Evolutionary conservation across 2,797 vertebrate genomes (phyloP).

Genomic region (Nyctibius grandis): DNA sequence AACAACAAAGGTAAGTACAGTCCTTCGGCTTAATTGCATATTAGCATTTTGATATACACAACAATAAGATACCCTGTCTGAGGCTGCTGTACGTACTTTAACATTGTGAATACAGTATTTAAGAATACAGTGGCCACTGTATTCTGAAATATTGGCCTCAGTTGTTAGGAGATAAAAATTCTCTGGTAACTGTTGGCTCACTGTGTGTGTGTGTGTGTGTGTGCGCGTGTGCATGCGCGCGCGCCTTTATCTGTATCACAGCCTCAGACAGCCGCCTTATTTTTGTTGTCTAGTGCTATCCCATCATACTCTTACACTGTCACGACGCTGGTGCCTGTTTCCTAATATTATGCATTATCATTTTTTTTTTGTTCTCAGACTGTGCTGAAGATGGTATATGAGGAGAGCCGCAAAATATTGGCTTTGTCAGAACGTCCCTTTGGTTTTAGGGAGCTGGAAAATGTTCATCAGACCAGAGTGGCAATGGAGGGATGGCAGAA

Average conservation of each 20-base stretch:
- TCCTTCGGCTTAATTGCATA: background rate
- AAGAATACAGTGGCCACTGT: background rate
- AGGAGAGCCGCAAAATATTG: slow-evolving; percentile 88
- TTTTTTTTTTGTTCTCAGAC: slow-evolving; percentile 61
- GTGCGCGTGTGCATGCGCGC: no score
- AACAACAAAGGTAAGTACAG: background rate
- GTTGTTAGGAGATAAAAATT: background rate
- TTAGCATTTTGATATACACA: background rate
- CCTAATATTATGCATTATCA: background rate
- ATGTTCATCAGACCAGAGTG: slow-evolving; percentile 21
- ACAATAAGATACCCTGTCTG: background rate
- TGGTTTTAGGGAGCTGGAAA: slow-evolving; percentile 48
- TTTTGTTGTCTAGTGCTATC: background rate
- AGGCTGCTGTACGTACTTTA: background rate
- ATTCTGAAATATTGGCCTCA: background rate
- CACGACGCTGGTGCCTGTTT: background rate
- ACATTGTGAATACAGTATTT: background rate
- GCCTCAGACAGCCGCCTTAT: accelerated
- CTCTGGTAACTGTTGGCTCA: background rate
- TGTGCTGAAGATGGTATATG: slow-evolving; percentile 87
- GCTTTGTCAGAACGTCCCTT: slow-evolving; percentile 81
- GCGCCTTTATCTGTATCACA: background rate
- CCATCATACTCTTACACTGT: background rate
- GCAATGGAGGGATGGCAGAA: slow-evolving; percentile 73
- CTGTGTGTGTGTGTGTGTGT: no score